A percentile compares a stretch with the other conserved stretches of the same genome.
Evolutionary conservation across 2,797 vertebrate genomes (phyloP).

Genomic region (Diplodus sargus): DNA sequence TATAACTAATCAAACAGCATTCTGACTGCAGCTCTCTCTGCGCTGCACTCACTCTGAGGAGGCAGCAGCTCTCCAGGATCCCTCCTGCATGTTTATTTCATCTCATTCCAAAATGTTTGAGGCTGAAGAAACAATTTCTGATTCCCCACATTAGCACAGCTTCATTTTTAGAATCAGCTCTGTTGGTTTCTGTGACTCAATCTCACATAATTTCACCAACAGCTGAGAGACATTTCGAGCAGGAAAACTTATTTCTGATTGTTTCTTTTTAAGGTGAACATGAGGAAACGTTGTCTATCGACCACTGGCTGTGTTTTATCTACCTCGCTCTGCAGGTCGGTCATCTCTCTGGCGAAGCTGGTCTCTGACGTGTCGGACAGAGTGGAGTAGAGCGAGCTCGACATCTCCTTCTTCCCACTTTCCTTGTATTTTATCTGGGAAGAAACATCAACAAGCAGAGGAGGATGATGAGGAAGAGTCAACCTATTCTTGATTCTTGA

Average conservation of each 20-base stretch:
- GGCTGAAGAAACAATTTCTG: background rate
- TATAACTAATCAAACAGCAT: conserved; percentile 41
- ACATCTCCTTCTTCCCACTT: conserved; percentile 47
- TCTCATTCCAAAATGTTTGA: conserved; percentile 3
- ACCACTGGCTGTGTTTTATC: background rate
- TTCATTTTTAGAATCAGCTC: background rate
- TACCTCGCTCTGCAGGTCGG: conserved; percentile 71
- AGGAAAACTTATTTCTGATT: background rate
- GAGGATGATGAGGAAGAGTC: too few relatives aligned
- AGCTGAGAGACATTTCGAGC: too few relatives aligned
- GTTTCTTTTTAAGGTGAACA: too few relatives aligned
- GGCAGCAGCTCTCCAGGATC: background rate
- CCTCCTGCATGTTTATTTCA: conserved; percentile 10
- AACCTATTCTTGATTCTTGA: background rate
- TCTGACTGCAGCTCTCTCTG: conserved; percentile 22
- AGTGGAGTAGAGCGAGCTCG: conserved; percentile 66
- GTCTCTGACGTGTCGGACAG: conserved; percentile 70
- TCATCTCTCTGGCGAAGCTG: conserved; percentile 74
- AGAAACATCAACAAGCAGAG: background rate
- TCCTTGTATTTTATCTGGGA: conserved; percentile 84
- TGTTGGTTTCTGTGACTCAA: background rate
- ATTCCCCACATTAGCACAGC: background rate
- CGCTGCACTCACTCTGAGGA: conserved; percentile 5
- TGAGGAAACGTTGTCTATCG: too few relatives aligned
- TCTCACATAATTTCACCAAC: too few relatives aligned